phyloP scores from a whole-genome alignment of 2,113 vertebrate species.

The Bubo bubo region DNA sequence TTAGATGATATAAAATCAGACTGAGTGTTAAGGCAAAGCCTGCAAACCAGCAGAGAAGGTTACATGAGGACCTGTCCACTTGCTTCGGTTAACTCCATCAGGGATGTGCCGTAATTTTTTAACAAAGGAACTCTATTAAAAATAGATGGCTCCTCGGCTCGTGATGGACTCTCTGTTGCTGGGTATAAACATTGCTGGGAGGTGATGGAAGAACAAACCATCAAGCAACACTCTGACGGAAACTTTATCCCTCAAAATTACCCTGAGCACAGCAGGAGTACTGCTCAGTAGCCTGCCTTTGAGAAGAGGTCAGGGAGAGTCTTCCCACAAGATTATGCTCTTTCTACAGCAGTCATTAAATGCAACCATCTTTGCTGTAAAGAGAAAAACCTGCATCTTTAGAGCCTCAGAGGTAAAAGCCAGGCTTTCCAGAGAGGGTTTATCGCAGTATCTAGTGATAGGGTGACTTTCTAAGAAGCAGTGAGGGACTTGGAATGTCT shows the following conservation, averaged over 20 bases:
- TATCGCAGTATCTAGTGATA: background rate
- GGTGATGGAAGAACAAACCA: background rate
- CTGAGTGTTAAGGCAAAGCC: background rate
- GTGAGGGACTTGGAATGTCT: background rate
- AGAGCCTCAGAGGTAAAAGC: background rate
- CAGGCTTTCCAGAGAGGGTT: background rate
- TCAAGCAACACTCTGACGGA: background rate
- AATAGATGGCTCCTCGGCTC: background rate
- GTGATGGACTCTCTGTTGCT: background rate
- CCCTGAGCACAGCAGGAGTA: constrained; percentile 17
- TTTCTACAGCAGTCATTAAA: background rate
- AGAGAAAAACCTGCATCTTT: background rate
- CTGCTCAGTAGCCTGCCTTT: background rate
- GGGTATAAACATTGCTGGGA: background rate
- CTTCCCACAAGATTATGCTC: background rate
- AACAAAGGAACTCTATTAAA: background rate
- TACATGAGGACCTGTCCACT: rapidly evolving
- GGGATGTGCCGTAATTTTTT: background rate
- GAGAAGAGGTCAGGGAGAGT: background rate
- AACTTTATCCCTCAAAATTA: constrained; percentile 23
- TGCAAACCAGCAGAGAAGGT: background rate
- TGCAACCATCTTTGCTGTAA: background rate
- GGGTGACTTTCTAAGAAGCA: background rate
- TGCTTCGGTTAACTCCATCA: background rate
- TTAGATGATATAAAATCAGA: background rate